phyloP scores from a whole-genome alignment of 2,113 vertebrate genomes.

The Myxocyprinus asiaticus region DNA sequence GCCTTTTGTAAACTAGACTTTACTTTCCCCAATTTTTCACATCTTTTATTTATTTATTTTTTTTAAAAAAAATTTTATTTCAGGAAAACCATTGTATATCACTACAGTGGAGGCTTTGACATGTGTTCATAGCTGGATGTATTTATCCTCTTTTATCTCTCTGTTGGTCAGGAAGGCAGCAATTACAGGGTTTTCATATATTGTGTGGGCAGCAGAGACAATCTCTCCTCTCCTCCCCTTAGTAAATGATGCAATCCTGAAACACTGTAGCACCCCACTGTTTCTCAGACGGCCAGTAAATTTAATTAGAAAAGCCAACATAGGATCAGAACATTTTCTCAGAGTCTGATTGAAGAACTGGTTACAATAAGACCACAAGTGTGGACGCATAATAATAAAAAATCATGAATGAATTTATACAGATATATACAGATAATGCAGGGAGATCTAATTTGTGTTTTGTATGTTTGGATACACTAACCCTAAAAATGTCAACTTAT shows the following conservation, averaged over 20 bases:
- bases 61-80: too few species aligned
- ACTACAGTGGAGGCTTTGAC: neutral
- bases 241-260: constrained; percentile 41
- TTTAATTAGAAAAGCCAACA: constrained; percentile 47
- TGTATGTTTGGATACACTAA: too few species aligned
- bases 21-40: too few species aligned
- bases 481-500: too few species aligned
- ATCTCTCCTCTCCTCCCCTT: neutral
- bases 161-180: constrained; percentile 15
- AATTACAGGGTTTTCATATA: constrained; percentile 40
- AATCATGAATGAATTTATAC: too few species aligned
- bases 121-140: constrained; percentile 12
- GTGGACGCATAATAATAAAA: neutral
- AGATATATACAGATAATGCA: too few species aligned
- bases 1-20: too few species aligned
- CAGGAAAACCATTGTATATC: constrained; percentile 17
- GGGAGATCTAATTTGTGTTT: too few species aligned
- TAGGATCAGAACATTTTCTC: constrained; percentile 26
- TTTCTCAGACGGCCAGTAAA: constrained; percentile 40
- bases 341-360: constrained; percentile 18
- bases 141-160: constrained; percentile 45
- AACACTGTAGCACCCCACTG: constrained; percentile 29
- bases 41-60: too few species aligned
- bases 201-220: constrained; percentile 41
- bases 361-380: neutral